Evolutionary conservation across 2,113 vertebrate species (phyloP).

Genomic region (Macquaria ambigua): DNA sequence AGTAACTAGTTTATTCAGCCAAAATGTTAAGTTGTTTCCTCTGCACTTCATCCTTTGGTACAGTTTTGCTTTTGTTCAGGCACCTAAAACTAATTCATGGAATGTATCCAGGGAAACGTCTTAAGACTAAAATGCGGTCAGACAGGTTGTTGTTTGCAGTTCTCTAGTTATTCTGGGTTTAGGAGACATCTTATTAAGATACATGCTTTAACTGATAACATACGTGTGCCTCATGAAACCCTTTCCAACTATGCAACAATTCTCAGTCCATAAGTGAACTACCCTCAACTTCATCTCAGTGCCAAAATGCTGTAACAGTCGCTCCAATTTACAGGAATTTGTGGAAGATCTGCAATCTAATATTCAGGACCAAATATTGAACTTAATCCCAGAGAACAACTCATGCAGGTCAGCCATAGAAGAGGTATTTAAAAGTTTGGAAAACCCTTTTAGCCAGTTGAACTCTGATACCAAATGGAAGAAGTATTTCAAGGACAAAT

Average conservation of each 20-base stretch:
- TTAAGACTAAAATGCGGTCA: conserved; percentile 27
- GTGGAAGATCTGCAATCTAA: not conserved
- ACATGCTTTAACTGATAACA: not conserved
- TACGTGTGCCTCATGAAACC: not conserved
- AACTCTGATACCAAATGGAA: not conserved
- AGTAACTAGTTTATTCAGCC: not conserved
- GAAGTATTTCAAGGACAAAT: not conserved
- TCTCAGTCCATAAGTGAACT: not conserved
- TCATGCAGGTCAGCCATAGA: not conserved
- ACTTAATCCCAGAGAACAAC: not conserved
- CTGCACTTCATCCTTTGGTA: conserved; percentile 26
- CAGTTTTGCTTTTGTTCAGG: conserved; percentile 16
- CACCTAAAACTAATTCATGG: conserved; percentile 31
- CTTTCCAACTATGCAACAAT: not conserved
- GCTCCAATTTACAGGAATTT: not conserved
- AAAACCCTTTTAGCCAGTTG: not conserved
- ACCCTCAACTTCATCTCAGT: no score
- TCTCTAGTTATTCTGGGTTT: conserved; percentile 31
- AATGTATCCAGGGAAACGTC: conserved; percentile 12
- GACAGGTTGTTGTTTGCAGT: conserved; percentile 23
- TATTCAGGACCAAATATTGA: not conserved
- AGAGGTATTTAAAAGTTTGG: not conserved
- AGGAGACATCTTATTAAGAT: conserved; percentile 21
- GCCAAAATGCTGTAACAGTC: not conserved
- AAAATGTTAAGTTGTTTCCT: conserved; percentile 34